phyloP scores from a whole-genome alignment of 2,888 invertebrate species.

The Rhynchonema sp. region DNA sequence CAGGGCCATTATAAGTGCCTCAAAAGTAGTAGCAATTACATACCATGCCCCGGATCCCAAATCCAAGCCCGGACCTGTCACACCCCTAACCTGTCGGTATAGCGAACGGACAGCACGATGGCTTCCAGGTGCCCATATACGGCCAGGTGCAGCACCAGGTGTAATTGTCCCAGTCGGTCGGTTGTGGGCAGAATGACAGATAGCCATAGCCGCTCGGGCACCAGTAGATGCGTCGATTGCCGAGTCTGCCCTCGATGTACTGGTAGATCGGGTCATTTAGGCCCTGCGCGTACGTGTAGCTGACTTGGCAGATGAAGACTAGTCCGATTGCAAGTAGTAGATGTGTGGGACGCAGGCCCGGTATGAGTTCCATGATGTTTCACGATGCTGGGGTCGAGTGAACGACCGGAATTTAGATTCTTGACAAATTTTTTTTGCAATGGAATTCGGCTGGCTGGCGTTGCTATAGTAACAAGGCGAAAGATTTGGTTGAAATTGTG shows the following conservation, averaged over 20 bases:
- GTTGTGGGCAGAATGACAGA: slow-evolving; percentile 26
- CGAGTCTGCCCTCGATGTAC: slow-evolving; percentile 26
- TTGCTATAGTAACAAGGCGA: no score
- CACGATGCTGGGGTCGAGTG: no score
- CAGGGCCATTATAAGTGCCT: no score
- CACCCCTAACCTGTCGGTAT: slow-evolving; percentile 12
- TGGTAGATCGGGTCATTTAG: slow-evolving; percentile 26
- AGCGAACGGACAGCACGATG: slow-evolving; percentile 27
- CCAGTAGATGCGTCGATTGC: slow-evolving; percentile 26
- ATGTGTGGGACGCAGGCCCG: neutral
- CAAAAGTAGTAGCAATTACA: no score
- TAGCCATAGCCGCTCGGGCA: slow-evolving; percentile 28
- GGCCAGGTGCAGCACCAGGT: slow-evolving; percentile 27
- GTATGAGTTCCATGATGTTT: neutral
- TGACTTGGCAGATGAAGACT: neutral
- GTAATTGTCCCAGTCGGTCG: slow-evolving; percentile 29
- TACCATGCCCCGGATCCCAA: neutral
- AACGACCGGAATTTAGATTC: no score
- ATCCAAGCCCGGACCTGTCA: neutral
- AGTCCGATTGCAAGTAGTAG: neutral
- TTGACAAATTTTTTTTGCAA: no score
- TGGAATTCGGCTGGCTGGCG: no score
- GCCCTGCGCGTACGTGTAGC: slow-evolving; percentile 11
- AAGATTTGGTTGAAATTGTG: no score
- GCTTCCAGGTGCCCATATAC: slow-evolving; percentile 25